Base-by-base conservation (phyloP, 2,113 vertebrate genomes). In the Cebidichthys violaceus region DNA sequence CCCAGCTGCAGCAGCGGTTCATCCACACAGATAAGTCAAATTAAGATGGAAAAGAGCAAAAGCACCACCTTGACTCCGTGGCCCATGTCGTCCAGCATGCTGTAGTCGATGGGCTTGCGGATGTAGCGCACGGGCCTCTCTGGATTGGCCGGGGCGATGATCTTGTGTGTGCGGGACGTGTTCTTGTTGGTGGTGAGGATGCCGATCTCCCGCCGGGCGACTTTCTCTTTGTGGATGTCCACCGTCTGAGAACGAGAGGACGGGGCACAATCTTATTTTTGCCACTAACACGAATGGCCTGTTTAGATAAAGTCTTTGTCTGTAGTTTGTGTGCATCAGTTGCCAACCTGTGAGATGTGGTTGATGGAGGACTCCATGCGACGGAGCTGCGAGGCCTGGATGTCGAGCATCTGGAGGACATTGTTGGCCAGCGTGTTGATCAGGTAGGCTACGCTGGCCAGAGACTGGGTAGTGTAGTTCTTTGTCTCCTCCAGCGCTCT, bases 141-240 rank as follows among this genome's bases (percentile, higher is more conserved):
- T 10, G 98, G 96, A 91, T 99, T 99, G 91, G 98, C 97, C 70
- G 98, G 98, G 82, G 98, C 98, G 89, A 99, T 99, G 95, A 99
- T 99, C 95, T 99, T 99, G 94, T 99, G 98, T 31, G 98, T 99
- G 93, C 98, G 97, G 88, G 98, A 98, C 57, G 98, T 99, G 95
- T 99, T 99, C 96, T 99, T 99, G 94, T 99, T 99, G 87, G 98
- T 99, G 87, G 98, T 99, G 93, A 99, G 97, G 95, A 99, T 99
- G 93, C 98, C 98, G 88, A 99, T 99, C 95, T 99, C 98, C 94
- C 98, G 96, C 92, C 98, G 96, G 77, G 98, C 98, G 85, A 99
- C 98, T 93, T 99, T 99, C 91, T 99, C 98, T 96, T 99, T 99
- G 93, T 99, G 98, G 95, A 99, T 99, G 95, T 99, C 98, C 96